phyloP scores from a whole-genome alignment of 2,888 invertebrate genomes.

The Drosophila glabriapex region DNA sequence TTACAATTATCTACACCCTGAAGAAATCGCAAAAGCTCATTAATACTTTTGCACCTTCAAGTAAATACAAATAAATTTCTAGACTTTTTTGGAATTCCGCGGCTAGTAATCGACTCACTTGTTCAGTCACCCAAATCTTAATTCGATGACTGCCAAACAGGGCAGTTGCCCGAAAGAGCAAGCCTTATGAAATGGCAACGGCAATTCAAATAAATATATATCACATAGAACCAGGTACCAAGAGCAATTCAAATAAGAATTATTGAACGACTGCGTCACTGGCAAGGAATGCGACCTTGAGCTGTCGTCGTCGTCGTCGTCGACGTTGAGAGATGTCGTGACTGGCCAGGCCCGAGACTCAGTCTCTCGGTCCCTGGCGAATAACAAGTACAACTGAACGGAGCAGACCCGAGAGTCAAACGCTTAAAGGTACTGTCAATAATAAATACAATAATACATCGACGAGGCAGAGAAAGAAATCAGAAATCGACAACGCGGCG shows the following conservation, averaged over 20 bases:
- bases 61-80: neutral
- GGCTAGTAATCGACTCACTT: neutral
- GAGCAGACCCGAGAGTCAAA: slow-evolving; percentile 33
- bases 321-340: slow-evolving; percentile 69
- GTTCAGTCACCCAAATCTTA: neutral
- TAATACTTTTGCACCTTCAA: neutral
- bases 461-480: slow-evolving; percentile 45
- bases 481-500: slow-evolving; percentile 42
- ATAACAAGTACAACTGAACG: slow-evolving; percentile 42
- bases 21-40: neutral
- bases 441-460: slow-evolving; percentile 55
- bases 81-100: neutral
- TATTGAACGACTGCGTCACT: slow-evolving; percentile 74
- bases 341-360: slow-evolving; percentile 43
- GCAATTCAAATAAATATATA: slow-evolving; percentile 19
- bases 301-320: slow-evolving; percentile 61
- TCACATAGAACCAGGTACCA: slow-evolving; percentile 28
- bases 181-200: slow-evolving; percentile 25
- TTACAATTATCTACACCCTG: neutral
- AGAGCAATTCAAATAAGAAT: slow-evolving; percentile 61
- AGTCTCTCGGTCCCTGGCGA: slow-evolving; percentile 22
- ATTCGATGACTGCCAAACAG: neutral
- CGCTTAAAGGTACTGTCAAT: slow-evolving; percentile 45
- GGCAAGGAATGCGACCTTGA: slow-evolving; percentile 78
- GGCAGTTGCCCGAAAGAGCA: neutral